Evolutionary conservation across 2,888 invertebrate species (phyloP), one percentile per base, ranked within the genome.

Genomic region (Autographa pulchrina): DNA sequence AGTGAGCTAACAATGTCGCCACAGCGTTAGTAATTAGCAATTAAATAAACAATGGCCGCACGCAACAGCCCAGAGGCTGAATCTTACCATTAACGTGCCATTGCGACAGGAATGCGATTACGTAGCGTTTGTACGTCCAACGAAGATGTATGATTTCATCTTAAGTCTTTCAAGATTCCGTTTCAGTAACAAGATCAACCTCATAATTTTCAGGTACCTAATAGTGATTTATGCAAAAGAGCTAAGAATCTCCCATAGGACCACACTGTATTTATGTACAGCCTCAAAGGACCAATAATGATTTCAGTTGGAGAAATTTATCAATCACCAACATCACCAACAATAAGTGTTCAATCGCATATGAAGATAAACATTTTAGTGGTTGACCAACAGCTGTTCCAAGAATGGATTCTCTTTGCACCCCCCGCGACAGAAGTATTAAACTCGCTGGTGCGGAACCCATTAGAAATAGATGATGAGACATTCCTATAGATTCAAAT

Each of bases 101-200:
- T 81, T 81, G 79, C 81, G 73, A 75, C 70, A 81, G 76, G 78
- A 78, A 78, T 75, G 81, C 62, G 70, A 73, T 77, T 72, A 78
- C 18, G 72, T 72, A 75, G 70, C 73, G 11, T 25, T 20, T 11
- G 66, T 75, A 67, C 43, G 68, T 69, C 60, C 20, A 68, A 67
- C 70, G 68, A 68, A 70, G 69, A 70, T 75, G 62, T 48, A 58
- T 60, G 76, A 66, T 25, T 64, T 66, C 58, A 59, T 58, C 60
- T 65, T 58, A 65, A 13, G 31, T 35, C 32, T 31, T 48, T 32
- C n/a, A 43, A 32, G 43, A 0, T 32, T 18, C 16, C 16, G 8
- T 32, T 32, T n/a, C n/a, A 56, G 54, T 58, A 38, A 11, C 18
- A 32, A n/a, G n/a, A n/a, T 2, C 16, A 3, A 43, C 5, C 14